Percentiles rank a stretch among this genome's conserved stretches.
phyloP scores from a whole-genome alignment of 2,888 invertebrate genomes.

The Colletes collaris region DNA sequence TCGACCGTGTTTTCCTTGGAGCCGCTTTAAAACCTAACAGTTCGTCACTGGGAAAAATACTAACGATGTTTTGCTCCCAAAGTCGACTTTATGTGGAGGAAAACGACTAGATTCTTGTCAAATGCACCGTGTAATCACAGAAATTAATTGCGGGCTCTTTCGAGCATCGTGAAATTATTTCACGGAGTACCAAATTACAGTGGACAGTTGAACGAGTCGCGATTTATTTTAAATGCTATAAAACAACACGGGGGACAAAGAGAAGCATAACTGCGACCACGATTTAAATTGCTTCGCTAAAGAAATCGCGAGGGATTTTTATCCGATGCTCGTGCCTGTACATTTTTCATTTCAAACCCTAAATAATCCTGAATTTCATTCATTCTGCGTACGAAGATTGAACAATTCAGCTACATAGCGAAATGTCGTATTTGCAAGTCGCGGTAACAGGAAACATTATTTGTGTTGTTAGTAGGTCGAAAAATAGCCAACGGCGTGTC shows the following conservation, averaged over 20 bases:
- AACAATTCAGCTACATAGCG: too few species aligned
- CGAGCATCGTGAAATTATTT: constrained; percentile 24
- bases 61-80: neutral
- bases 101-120: constrained; percentile 5
- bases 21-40: constrained; percentile 2
- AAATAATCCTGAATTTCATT: too few species aligned
- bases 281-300: too few species aligned
- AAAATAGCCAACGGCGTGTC: too few species aligned
- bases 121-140: constrained; percentile 23
- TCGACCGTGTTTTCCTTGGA: neutral
- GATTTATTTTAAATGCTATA: constrained; percentile 8
- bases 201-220: neutral
- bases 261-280: neutral
- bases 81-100: neutral
- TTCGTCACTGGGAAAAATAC: neutral
- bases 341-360: too few species aligned
- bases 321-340: too few species aligned
- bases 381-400: too few species aligned
- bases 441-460: neutral
- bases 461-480: neutral
- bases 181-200: neutral
- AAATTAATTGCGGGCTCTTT: constrained; percentile 33
- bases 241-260: neutral
- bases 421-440: too few species aligned
- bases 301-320: too few species aligned